These are phyloP conservation scores for Epizoanthus scotinus DNA, from an alignment of 92 coral and sea anemone species.

Conservation along the genomic window DNA sequence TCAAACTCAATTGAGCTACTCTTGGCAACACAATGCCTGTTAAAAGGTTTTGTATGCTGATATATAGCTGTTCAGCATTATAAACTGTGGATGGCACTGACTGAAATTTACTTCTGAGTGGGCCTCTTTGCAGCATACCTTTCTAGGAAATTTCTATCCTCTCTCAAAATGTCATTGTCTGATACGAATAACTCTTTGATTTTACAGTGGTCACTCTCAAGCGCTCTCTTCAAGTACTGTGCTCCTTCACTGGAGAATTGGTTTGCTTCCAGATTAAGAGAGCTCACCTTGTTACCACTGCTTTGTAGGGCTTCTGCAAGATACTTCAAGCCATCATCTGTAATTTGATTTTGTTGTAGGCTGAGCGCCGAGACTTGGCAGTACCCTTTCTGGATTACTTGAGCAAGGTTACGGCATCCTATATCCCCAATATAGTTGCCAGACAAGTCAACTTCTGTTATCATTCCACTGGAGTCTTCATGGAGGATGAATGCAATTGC, in stretches of 20 bases:
- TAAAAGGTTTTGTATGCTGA: no score
- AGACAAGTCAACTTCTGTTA: constrained; percentile 28
- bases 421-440: constrained; percentile 35
- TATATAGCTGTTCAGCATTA: no score
- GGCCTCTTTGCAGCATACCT: constrained; percentile 20
- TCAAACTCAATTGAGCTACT: no score
- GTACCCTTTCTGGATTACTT: constrained; percentile 10
- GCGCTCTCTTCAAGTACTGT: constrained; percentile 21
- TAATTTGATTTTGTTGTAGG: constrained; percentile 23
- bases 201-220: constrained; percentile 22
- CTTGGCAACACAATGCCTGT: no score
- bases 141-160: constrained; percentile 29
- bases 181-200: constrained; percentile 29
- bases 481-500: constrained; percentile 32
- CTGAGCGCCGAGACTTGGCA: constrained; percentile 34
- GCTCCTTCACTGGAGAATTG: constrained; percentile 18
- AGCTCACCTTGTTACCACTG: constrained; percentile 28
- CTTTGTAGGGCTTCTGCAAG: constrained; percentile 33
- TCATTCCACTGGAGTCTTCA: constrained; percentile 24
- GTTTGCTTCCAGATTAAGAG: constrained; percentile 33
- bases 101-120: neutral
- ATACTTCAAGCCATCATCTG: constrained; percentile 26
- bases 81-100: no score
- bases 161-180: constrained; percentile 31
- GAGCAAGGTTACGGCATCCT: constrained; percentile 40